A percentile compares a stretch with the other conserved stretches of the same genome.
phyloP scores from a whole-genome alignment of 2,888 invertebrate genomes.

The Cryptophagus acutangulus region DNA sequence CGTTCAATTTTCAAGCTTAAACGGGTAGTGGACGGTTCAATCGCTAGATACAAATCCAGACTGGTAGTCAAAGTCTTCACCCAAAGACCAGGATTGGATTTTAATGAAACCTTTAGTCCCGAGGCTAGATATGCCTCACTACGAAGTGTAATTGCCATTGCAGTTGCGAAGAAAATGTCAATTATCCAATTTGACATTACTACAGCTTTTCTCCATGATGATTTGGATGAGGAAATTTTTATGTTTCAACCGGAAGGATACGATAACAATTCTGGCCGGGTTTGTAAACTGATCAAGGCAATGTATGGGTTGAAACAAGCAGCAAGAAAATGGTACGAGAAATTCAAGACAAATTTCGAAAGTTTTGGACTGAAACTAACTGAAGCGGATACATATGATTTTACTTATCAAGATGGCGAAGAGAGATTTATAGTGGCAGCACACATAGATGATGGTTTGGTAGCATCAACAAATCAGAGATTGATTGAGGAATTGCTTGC shows the following conservation, averaged over 20 bases:
- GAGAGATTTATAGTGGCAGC: too few relatives aligned
- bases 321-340: constrained; percentile 11
- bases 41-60: background rate
- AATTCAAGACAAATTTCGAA: constrained; percentile 1
- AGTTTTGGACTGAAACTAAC: background rate
- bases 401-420: too few relatives aligned
- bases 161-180: constrained; percentile 2
- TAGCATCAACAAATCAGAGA: too few relatives aligned
- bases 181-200: constrained; percentile 11
- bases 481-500: too few relatives aligned
- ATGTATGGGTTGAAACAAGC: constrained; percentile 15
- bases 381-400: too few relatives aligned
- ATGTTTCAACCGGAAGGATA: constrained; percentile 14
- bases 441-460: too few relatives aligned
- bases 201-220: constrained; percentile 11
- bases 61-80: constrained; percentile 6
- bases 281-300: constrained; percentile 10
- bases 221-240: constrained; percentile 11
- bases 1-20: constrained; percentile 1
- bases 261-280: constrained; percentile 5
- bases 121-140: constrained; percentile 3
- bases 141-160: constrained; percentile 7
- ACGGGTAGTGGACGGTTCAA: background rate
- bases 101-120: constrained; percentile 12
- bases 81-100: constrained; percentile 9